phyloP scores from a whole-genome alignment of 2,888 invertebrate species.

The Ormyrus thymus region DNA sequence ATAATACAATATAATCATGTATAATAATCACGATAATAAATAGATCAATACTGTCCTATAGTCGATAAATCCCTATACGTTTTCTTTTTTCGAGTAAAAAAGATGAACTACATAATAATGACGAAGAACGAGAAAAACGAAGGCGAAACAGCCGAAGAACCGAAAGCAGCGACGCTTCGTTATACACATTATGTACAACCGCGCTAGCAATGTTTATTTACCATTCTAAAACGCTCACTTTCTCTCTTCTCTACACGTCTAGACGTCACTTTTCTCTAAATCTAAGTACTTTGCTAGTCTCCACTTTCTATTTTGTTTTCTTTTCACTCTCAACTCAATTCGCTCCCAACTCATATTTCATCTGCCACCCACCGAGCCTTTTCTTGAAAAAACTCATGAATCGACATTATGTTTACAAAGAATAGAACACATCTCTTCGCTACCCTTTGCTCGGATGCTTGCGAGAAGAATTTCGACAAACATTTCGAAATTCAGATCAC shows the following conservation, averaged over 20 bases:
- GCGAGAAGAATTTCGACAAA: conserved; percentile 39
- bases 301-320: conserved; percentile 46
- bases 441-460: conserved; percentile 37
- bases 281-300: conserved; percentile 58
- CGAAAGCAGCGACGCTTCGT: conserved; percentile 59
- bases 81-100: conserved; percentile 55
- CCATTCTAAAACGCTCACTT: conserved; percentile 32
- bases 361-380: background rate
- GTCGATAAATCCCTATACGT: conserved; percentile 51
- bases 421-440: conserved; percentile 48
- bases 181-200: conserved; percentile 71
- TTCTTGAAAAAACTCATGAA: conserved; percentile 7
- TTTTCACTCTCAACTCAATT: conserved; percentile 19
- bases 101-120: conserved; percentile 54
- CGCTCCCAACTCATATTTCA: conserved; percentile 4
- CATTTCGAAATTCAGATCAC: conserved; percentile 15
- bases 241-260: conserved; percentile 17
- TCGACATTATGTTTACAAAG: conserved; percentile 38
- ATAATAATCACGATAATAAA: conserved; percentile 57
- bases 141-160: conserved; percentile 58
- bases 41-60: conserved; percentile 57
- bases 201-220: conserved; percentile 55
- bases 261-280: conserved; percentile 47
- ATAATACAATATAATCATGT: conserved; percentile 54
- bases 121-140: conserved; percentile 55